phyloP scores from a whole-genome alignment of 2,113 vertebrate species.

The Montifringilla adamsi region DNA sequence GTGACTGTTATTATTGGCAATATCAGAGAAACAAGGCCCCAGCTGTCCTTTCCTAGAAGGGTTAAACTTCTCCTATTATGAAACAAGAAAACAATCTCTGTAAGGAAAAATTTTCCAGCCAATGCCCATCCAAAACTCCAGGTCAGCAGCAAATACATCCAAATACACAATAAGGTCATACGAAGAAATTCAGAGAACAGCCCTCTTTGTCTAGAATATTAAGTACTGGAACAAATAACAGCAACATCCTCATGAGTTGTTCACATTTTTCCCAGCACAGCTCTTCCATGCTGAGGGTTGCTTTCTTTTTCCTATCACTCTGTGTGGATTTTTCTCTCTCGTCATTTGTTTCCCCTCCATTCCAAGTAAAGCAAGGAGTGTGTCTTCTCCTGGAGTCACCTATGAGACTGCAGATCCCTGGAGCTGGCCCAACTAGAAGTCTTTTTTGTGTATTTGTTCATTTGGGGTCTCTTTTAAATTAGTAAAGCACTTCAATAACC shows the following conservation, averaged over 20 bases:
- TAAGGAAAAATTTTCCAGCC: conserved; percentile 43
- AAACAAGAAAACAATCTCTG: conserved; percentile 49
- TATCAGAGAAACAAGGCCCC: neutral
- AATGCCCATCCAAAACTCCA: conserved; percentile 54
- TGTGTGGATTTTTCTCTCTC: conserved; percentile 14
- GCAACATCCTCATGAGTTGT: neutral
- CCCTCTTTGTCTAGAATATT: conserved; percentile 34
- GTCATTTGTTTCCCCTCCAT: neutral
- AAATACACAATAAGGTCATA: conserved; percentile 45
- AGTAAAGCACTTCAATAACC: neutral
- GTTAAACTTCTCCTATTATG: conserved; percentile 57
- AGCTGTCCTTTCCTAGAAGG: conserved; percentile 45
- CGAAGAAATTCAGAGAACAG: conserved; percentile 28
- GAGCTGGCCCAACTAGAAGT: neutral
- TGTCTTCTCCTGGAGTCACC: neutral
- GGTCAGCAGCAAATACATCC: conserved; percentile 48
- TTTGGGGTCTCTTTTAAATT: neutral
- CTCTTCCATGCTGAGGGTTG: neutral
- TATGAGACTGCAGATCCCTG: neutral
- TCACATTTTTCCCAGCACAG: conserved; percentile 30
- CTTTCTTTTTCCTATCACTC: neutral
- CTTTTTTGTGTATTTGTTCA: neutral
- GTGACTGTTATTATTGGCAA: conserved; percentile 43
- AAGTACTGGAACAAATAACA: conserved; percentile 55
- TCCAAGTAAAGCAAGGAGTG: neutral